Percentiles rank a stretch among this genome's conserved stretches.
phyloP scores from a whole-genome alignment of 2,797 vertebrate species.

The Propithecus perrieri region DNA sequence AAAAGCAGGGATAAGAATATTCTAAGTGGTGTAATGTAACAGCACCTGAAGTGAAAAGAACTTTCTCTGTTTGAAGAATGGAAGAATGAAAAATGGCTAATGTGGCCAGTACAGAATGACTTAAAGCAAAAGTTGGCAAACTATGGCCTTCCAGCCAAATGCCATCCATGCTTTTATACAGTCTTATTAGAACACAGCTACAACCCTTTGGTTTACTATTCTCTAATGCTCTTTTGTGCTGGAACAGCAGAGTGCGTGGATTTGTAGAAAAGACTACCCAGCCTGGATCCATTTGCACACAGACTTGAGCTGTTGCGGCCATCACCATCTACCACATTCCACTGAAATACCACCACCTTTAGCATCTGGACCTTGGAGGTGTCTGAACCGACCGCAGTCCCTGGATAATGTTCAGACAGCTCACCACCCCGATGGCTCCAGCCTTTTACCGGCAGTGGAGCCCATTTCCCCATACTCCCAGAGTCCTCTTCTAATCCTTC shows the following conservation, averaged over 20 bases:
- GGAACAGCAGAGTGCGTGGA: neutral
- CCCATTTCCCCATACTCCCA: rapidly evolving
- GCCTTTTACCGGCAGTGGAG: neutral
- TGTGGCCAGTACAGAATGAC: neutral
- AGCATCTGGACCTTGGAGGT: neutral
- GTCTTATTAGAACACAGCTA: neutral
- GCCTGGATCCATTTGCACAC: neutral
- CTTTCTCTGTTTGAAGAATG: neutral
- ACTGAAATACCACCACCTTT: neutral
- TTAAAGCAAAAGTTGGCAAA: neutral
- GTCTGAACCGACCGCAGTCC: neutral
- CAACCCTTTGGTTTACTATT: neutral
- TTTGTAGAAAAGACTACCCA: neutral
- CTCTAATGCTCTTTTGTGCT: neutral
- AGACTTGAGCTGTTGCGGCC: neutral
- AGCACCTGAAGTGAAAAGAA: neutral
- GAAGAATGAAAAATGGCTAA: neutral
- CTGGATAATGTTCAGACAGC: neutral
- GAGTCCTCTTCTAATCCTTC: neutral
- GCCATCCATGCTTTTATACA: neutral
- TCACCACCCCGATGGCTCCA: neutral
- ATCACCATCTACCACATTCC: too few relatives aligned
- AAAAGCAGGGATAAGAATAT: neutral
- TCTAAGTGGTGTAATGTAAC: too few relatives aligned
- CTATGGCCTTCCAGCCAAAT: neutral